Evolutionary conservation across 1,140 invertebrate species (phyloP).

Genomic region (Drosophila punjabiensis): DNA sequence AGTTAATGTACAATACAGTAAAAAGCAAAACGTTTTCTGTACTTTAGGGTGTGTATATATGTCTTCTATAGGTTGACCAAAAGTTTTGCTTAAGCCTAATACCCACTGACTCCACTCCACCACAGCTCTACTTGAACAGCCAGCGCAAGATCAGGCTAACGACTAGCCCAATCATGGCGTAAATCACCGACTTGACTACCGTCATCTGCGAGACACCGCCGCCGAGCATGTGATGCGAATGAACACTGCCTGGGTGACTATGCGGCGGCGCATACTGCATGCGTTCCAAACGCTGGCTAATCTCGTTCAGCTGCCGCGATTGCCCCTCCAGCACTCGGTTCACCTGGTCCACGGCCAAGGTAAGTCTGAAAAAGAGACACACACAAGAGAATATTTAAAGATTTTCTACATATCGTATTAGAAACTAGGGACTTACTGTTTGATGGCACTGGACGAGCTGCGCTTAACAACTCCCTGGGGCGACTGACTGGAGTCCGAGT

Average conservation of each 20-base stretch:
- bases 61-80: slow-evolving; percentile 62
- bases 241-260: slow-evolving; percentile 1
- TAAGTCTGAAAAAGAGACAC: slow-evolving; percentile 47
- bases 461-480: slow-evolving; percentile 66
- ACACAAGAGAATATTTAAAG: neutral
- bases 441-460: slow-evolving; percentile 47
- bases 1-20: slow-evolving; percentile 48
- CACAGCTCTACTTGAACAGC: slow-evolving; percentile 65
- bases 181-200: slow-evolving; percentile 62
- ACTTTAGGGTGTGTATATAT: slow-evolving; percentile 44
- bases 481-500: slow-evolving; percentile 82
- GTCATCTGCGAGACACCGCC: slow-evolving; percentile 55
- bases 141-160: slow-evolving; percentile 65
- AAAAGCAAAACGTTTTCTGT: slow-evolving; percentile 39
- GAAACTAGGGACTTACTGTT: slow-evolving; percentile 45
- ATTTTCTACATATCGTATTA: neutral
- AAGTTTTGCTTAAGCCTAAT: slow-evolving; percentile 58
- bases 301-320: slow-evolving; percentile 67
- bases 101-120: slow-evolving; percentile 38
- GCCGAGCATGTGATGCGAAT: slow-evolving; percentile 37
- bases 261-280: slow-evolving; percentile 70
- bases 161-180: slow-evolving; percentile 60
- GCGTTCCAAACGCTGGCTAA: slow-evolving; percentile 67
- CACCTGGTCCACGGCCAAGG: slow-evolving; percentile 66
- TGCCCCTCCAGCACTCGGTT: slow-evolving; percentile 72